A percentile compares a stretch with the other conserved stretches of the same genome.
phyloP scores from a whole-genome alignment of 2,113 vertebrate genomes.

The Glaucidium brasilianum region DNA sequence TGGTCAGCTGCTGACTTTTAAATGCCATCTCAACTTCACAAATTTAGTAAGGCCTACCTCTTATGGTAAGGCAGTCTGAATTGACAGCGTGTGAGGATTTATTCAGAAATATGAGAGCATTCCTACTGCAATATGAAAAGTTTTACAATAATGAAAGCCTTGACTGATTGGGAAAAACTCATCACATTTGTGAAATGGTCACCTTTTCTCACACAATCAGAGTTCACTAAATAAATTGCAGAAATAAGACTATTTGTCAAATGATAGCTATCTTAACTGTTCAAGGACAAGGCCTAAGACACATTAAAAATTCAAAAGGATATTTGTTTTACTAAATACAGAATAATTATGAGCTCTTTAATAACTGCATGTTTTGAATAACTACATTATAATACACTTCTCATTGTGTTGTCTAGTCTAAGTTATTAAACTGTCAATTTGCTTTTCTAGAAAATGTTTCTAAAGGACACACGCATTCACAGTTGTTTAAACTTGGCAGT shows the following conservation, averaged over 20 bases:
- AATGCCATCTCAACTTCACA: neutral
- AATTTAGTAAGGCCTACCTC: neutral
- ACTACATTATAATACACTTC: neutral
- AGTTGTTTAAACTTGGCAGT: neutral
- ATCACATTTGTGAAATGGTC: neutral
- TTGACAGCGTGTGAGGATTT: rapidly evolving
- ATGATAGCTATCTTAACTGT: neutral
- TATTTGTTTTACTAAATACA: neutral
- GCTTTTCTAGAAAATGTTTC: neutral
- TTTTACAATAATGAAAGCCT: neutral
- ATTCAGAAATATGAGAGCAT: neutral
- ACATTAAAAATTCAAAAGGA: neutral
- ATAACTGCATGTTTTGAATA: neutral
- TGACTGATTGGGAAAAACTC: rapidly evolving
- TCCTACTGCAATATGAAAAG: neutral
- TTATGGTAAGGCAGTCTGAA: rapidly evolving
- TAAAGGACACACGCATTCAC: neutral
- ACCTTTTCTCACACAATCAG: neutral
- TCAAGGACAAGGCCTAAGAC: neutral
- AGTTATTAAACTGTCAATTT: neutral
- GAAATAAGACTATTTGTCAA: neutral
- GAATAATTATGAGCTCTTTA: neutral
- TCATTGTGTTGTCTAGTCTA: neutral
- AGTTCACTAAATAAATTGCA: neutral
- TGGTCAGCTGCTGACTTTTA: neutral